These are phyloP conservation scores for Cathartes aura DNA, from an alignment of 2,113 vertebrate genomes.

Conservation along the genomic window DNA sequence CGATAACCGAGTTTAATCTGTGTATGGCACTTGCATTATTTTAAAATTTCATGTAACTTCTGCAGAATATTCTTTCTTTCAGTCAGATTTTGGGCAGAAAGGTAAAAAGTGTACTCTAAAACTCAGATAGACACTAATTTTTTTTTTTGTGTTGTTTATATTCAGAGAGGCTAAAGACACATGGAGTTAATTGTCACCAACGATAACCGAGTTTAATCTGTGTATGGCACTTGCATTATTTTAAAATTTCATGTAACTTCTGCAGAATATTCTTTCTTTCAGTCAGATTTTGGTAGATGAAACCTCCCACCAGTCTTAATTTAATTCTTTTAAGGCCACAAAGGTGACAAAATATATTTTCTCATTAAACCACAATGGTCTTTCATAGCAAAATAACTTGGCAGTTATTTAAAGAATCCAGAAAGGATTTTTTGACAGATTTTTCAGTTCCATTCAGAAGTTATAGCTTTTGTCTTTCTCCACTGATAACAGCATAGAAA, in stretches of 20 bases:
- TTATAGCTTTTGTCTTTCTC: neutral
- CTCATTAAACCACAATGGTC: neutral
- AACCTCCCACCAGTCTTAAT: neutral
- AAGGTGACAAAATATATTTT: neutral
- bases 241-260: neutral
- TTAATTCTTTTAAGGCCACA: neutral
- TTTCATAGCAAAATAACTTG: neutral
- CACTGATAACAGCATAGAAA: neutral
- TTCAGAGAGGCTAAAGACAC: neutral
- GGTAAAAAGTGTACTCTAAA: neutral
- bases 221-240: neutral
- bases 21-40: neutral
- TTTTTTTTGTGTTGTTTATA: neutral
- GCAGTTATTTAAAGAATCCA: neutral
- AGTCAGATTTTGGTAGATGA: neutral
- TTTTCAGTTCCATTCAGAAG: neutral
- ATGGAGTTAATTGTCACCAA: neutral
- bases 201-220: neutral
- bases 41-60: neutral
- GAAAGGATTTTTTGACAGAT: neutral
- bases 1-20: neutral
- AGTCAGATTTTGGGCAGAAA: neutral
- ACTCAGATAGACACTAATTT: neutral
- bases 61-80: neutral
- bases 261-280: neutral